A percentile compares a stretch with the other conserved stretches of the same genome.
These are phyloP conservation scores for Coryphaenoides rupestris DNA, from an alignment of 2,113 vertebrate genomes.

Conservation along the genomic window DNA sequence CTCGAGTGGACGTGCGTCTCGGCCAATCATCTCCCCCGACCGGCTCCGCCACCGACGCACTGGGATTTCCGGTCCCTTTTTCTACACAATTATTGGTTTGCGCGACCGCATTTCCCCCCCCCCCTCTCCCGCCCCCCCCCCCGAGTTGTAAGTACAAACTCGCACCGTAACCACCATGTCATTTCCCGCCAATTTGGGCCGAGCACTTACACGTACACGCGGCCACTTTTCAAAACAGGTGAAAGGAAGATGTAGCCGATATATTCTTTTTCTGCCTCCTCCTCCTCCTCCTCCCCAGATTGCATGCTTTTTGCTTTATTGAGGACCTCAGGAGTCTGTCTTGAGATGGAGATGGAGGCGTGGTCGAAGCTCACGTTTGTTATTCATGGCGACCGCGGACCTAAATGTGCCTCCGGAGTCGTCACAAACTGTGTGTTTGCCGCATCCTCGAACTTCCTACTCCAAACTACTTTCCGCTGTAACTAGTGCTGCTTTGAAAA, in stretches of 20 bases:
- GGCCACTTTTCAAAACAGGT: not conserved
- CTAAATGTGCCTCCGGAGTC: conserved; percentile 8
- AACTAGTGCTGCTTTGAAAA: conserved; percentile 12
- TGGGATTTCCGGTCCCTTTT: conserved; percentile 45
- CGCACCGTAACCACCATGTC: conserved; percentile 17
- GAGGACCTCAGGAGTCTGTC: not conserved
- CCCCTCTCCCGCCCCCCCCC: too few relatives aligned
- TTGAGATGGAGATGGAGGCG: conserved; percentile 7
- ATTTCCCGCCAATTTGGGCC: conserved; percentile 21
- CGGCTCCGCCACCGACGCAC: conserved; percentile 10
- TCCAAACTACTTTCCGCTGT: conserved; percentile 25
- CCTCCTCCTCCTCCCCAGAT: conserved; percentile 12
- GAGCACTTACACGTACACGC: not conserved
- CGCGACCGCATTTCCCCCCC: conserved; percentile 24
- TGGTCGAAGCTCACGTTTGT: conserved; percentile 13
- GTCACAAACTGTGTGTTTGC: not conserved
- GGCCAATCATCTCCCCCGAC: conserved; percentile 22
- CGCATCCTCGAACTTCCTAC: conserved; percentile 19
- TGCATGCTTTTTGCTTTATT: conserved; percentile 21
- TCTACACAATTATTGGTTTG: conserved; percentile 41
- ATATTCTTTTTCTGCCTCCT: too few relatives aligned
- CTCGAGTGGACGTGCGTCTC: conserved; percentile 45
- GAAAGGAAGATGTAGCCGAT: conserved; percentile 1
- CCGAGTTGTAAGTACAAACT: conserved; percentile 32
- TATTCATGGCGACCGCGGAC: conserved; percentile 20